Evolutionary conservation across 2,888 invertebrate species (phyloP).

Genomic region (Rhorus exstirpatorius): DNA sequence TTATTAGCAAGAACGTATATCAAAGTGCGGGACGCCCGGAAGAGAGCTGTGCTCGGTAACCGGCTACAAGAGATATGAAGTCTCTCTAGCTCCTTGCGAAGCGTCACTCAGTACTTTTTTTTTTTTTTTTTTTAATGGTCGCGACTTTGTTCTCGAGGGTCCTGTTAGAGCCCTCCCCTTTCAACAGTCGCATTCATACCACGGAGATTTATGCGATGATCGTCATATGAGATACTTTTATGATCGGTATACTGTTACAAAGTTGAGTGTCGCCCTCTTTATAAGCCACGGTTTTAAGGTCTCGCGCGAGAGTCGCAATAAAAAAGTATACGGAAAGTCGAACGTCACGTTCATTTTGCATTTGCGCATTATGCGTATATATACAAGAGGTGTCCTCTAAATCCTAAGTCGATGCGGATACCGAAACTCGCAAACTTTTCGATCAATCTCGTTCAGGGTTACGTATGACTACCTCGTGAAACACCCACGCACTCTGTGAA

Average conservation of each 20-base stretch:
- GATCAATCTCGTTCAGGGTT: not conserved
- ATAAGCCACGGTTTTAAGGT: slow-evolving; percentile 61
- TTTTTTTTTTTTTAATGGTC: slow-evolving; percentile 77
- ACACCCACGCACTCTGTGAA: not conserved
- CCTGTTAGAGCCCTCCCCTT: slow-evolving; percentile 71
- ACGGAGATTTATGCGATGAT: slow-evolving; percentile 81
- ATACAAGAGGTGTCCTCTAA: not conserved
- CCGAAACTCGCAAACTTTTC: slow-evolving; percentile 24
- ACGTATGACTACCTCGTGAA: not conserved
- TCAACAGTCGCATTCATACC: slow-evolving; percentile 78
- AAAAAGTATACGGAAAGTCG: slow-evolving; percentile 20
- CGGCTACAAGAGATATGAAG: not conserved
- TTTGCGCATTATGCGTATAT: not conserved
- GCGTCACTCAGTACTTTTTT: slow-evolving; percentile 69
- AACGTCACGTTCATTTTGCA: slow-evolving; percentile 29
- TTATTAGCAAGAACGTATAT: slow-evolving; percentile 81
- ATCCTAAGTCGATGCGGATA: slow-evolving; percentile 26
- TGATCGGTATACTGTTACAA: slow-evolving; percentile 83
- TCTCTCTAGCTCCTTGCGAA: slow-evolving; percentile 26
- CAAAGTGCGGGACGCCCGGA: slow-evolving; percentile 65
- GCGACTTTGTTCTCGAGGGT: slow-evolving; percentile 79
- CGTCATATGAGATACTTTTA: slow-evolving; percentile 80
- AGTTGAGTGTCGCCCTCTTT: slow-evolving; percentile 78
- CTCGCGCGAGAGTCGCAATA: slow-evolving; percentile 68
- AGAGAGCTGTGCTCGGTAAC: not conserved